Base-by-base conservation (phyloP, 2,113 vertebrate genomes). In the Ranitomeya variabilis region DNA sequence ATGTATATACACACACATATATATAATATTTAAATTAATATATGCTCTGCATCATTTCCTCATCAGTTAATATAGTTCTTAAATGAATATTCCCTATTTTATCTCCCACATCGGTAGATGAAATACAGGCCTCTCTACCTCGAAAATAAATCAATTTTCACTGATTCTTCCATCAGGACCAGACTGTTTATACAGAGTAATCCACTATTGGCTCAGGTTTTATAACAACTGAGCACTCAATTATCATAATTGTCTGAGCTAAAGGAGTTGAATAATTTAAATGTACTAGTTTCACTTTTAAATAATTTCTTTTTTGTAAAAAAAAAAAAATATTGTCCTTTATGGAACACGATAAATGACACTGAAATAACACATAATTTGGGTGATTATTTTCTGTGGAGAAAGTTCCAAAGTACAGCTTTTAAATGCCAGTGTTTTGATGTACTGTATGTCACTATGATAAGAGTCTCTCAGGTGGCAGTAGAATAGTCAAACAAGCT, bases 361-460 rank as follows among this genome's bases (percentile, higher is more conserved):
- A 15, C 59, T 37, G 59, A 60, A 64, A 81, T 62, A 62, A 18
- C 80, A 81, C 26, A 62, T 81, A 62, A 81, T 81, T 81, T 23
- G 26, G 37, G 26, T 31, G 64, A 64, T 81, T 60, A 80, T 62
- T 64, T 73, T 16, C 80, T 62, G 15, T 19, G 10, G 59, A n/a
- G 26, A 62, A 62, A 45, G 31, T 16, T 57, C 37, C 55, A 81
- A 31, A 62, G 80, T 4, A 62, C 26, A 45, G 6, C 16, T 57
- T 16, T 80, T 26, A 31, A 81, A 81, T 31, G 26, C 15, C 57
- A 62, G 21, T 81, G 26, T 59, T 60, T 80, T 80, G 26, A 31
- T 31, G 26, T 23, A 2, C 54, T 45, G 14, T 8, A 45, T 7
- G 14, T 54, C 74, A 54, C 45, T 18, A 11, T 19, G 18, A 54